Evolutionary conservation across 1,140 invertebrate genomes (phyloP).

Genomic region (Papilio dardanus): DNA sequence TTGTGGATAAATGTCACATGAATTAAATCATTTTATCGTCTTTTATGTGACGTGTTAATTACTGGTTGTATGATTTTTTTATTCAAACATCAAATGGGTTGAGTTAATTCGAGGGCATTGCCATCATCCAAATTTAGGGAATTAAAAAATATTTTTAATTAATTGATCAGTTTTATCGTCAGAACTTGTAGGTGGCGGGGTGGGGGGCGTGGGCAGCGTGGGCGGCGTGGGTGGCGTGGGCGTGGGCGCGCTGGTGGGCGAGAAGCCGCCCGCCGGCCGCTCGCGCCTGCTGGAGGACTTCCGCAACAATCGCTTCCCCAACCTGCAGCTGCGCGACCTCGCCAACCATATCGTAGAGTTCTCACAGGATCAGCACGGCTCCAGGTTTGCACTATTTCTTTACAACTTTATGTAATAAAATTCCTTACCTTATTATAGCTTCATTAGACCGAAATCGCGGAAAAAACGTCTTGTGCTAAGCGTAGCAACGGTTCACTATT

Average conservation of each 20-base stretch:
- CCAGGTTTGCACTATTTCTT: constrained; percentile 82
- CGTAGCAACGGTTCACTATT: no score
- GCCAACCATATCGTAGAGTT: constrained; percentile 99
- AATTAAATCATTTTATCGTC: not conserved
- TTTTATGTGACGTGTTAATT: not conserved
- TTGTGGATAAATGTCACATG: not conserved
- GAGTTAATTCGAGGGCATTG: no score
- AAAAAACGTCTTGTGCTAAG: no score
- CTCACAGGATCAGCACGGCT: constrained; percentile 99
- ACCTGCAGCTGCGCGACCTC: constrained; percentile 98
- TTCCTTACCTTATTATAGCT: no score
- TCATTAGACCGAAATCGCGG: no score
- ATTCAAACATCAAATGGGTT: not conserved
- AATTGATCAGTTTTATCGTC: constrained; percentile 36
- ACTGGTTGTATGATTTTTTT: not conserved
- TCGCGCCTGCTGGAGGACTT: constrained; percentile 97
- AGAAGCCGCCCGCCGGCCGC: constrained; percentile 87
- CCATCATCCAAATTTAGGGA: not conserved
- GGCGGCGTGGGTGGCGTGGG: constrained; percentile 57
- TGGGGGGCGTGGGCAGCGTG: constrained; percentile 59
- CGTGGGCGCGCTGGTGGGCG: constrained; percentile 68
- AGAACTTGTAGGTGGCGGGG: constrained; percentile 67
- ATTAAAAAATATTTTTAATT: no score
- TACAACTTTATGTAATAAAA: no score
- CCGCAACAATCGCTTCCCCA: constrained; percentile 94